Conservation (phyloP, 2,113 vertebrate species). For the Cheirogaleus medius region DNA sequence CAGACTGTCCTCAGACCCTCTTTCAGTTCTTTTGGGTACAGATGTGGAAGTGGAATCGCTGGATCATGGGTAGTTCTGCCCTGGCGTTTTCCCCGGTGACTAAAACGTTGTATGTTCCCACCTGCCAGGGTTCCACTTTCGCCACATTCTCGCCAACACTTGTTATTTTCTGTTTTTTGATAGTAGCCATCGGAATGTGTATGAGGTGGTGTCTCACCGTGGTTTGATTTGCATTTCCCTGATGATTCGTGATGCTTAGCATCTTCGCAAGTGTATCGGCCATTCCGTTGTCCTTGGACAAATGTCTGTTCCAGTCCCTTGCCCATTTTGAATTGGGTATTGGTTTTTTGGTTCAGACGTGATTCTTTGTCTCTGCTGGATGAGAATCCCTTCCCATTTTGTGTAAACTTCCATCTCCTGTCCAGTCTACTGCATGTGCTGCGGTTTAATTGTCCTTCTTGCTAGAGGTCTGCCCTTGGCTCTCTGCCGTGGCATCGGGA, state of each 20-base stretch:
- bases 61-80: not conserved
- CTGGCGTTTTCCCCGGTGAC: rapidly evolving
- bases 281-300: rapidly evolving
- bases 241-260: rapidly evolving
- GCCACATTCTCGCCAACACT: rapidly evolving
- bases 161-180: not conserved
- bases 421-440: rapidly evolving
- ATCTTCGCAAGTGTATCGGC: rapidly evolving
- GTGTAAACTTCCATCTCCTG: rapidly evolving
- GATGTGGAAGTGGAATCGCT: not conserved
- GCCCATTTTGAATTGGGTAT: not conserved
- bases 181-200: rapidly evolving
- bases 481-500: not conserved
- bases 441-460: rapidly evolving
- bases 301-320: rapidly evolving
- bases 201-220: not conserved
- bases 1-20: not conserved
- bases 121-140: rapidly evolving
- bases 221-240: not conserved
- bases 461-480: not conserved
- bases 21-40: not conserved
- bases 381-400: rapidly evolving
- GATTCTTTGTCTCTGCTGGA: not conserved
- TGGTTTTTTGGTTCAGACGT: too few relatives aligned
- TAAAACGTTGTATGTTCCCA: rapidly evolving